Evolutionary conservation across 2,888 invertebrate species (phyloP), one percentile per base, ranked within the genome.

Genomic region (Leucophenga maculata): DNA sequence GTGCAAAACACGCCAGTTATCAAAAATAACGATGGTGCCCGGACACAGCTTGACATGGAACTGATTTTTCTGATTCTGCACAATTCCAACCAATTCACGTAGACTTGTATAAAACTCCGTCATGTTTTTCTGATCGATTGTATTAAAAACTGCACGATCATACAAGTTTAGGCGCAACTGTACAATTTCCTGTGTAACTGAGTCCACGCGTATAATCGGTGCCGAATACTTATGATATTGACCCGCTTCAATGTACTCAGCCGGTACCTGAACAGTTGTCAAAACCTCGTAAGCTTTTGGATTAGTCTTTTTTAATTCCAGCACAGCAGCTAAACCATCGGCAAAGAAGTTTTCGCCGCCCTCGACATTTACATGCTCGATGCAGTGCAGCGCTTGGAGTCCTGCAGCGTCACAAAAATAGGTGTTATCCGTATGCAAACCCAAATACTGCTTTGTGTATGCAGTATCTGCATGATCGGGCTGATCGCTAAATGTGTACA

Each of bases 1-100:
- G 78, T 96, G 95, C 1, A 94, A 87, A 1, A 94, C 90, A 67
- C 95, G 90, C 91, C 94, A 95, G 88, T 95, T 95, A 83, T 95
- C 94, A 78, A 95, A 91, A 65, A 93, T 91, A 74, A 94, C 88
- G 11, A 95, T 91, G 14, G 90, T 91, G 22, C 95, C 95, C 69
- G 95, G 94, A 52, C 84, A 82, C 8, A 93, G 85, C 87, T 92
- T 92, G 31, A 93, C 89, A 76, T 88, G 88, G 91, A 91, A 92
- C 77, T 91, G 91, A 74, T 90, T 90, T 1, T 86, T 84, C 0
- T 88, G 83, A 11, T 89, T 86, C 62, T 90, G 88, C 22, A 92
- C 90, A 74, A 90, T 89, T n/a, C 88, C 87, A 14, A 91, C 88
- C 62, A 92, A 88, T 71, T 87, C 87, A 32, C 90, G 89, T 62